Base-by-base conservation (phyloP, 2,797 vertebrate species). In the Lithobates sylvaticus region DNA sequence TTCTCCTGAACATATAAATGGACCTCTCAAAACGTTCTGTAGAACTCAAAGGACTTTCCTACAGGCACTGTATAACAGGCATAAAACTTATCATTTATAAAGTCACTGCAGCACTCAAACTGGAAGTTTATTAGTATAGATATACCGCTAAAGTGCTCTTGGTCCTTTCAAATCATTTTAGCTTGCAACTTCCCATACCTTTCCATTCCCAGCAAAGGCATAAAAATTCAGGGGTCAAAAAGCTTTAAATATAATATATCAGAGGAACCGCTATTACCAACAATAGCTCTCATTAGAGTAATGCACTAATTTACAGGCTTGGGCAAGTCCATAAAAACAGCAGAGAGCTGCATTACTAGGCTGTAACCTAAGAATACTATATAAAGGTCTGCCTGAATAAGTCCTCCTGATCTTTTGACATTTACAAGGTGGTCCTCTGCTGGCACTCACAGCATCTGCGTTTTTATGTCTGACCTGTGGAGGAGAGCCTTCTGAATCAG, bases 301-400 rank as follows among this genome's bases (percentile, higher is more conserved):
- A 87, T 87, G 81, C 76, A 84, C 86, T 87, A 84, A 87, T 87
- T 87, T 84, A 87, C 86, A 87, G 86, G 86, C 86, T 80, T 76
- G 23, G 76, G 29, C 76, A 76, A 87, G 86, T 87, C 81, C 77
- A 87, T 87, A 87, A 87, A 87, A 83, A 42, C 86, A 87, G 86
- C 81, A 76, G 86, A 84, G 64, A 80, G 76, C 86, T 80, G 54
- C 71, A 87, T 84, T 87, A 84, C 81, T 84, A 80, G 70, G 71
- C 75, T 83, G 76, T 87, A 87, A 84, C 81, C 81, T 80, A 87
- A 79, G 76, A 76, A 80, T 87, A 84, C 81, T 68, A 83, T 44
- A 75, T 79, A 68, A 75, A 87, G 70, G 29, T 77, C 80, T 81
- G 76, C 50, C 64, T 76, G 65, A 71, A 74, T 61, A 47, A 87